phyloP scores from a whole-genome alignment of 1,140 invertebrate species.

The Bombus picipes region DNA sequence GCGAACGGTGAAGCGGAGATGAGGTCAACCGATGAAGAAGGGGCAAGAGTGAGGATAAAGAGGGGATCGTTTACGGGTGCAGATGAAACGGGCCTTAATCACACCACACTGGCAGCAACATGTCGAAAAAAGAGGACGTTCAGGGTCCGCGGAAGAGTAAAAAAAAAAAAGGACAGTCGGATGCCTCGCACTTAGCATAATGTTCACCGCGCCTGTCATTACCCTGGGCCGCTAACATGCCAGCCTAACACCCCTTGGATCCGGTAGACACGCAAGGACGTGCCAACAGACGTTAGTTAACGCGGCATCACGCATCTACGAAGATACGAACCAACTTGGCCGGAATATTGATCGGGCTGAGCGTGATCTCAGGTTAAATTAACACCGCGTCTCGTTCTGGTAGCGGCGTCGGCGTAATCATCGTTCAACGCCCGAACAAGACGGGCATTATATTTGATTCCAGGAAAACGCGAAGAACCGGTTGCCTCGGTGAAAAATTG shows the following conservation, averaged over 20 bases:
- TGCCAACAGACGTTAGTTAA: conserved; percentile 50
- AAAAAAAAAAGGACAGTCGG: conserved; percentile 58
- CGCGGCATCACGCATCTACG: conserved; percentile 26
- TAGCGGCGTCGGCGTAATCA: not conserved
- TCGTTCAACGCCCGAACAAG: conserved; percentile 13
- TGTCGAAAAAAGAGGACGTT: conserved; percentile 1
- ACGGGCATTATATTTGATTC: not conserved
- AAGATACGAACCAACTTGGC: conserved; percentile 29
- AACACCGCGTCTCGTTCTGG: conserved; percentile 21
- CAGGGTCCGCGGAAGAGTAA: conserved; percentile 39
- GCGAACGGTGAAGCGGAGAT: not conserved
- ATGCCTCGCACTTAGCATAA: conserved; percentile 72
- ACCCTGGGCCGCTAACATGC: conserved; percentile 70
- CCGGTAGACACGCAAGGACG: conserved; percentile 61
- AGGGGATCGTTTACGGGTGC: conserved; percentile 26
- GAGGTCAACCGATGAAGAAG: not conserved
- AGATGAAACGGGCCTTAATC: conserved; percentile 58
- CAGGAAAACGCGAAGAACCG: not conserved
- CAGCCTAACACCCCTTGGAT: conserved; percentile 60
- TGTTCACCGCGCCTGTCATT: conserved; percentile 73
- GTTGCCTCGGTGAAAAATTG: not conserved
- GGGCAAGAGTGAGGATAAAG: not conserved
- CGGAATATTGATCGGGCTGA: conserved; percentile 58
- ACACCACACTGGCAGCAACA: conserved; percentile 34
- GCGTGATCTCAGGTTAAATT: conserved; percentile 49